phyloP scores from a whole-genome alignment of 2,797 vertebrate species.

The Bryconaethiops microstoma region DNA sequence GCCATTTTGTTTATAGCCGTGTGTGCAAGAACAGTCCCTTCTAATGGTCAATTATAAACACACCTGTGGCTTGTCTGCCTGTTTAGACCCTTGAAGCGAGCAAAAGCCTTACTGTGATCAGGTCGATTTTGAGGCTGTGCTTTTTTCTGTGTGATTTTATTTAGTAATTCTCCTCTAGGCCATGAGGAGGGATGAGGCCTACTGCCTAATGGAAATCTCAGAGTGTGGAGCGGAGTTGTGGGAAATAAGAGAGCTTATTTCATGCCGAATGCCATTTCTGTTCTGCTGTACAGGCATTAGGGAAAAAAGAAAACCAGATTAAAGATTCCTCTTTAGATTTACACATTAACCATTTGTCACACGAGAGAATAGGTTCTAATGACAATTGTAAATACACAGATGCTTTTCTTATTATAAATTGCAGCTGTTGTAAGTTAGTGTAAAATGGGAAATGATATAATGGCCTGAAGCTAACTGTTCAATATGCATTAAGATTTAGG shows the following conservation, averaged over 20 bases:
- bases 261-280: background rate
- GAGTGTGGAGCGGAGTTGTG: background rate
- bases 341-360: background rate
- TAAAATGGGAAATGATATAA: background rate
- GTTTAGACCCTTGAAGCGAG: background rate
- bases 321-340: too few species aligned
- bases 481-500: background rate
- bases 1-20: background rate
- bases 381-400: background rate
- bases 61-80: background rate
- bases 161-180: slow-evolving; percentile 13
- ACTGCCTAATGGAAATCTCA: background rate
- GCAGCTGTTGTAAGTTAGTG: background rate
- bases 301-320: background rate
- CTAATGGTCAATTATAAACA: slow-evolving; percentile 23
- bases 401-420: background rate
- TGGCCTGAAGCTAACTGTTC: background rate
- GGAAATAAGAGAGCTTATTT: background rate
- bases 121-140: background rate
- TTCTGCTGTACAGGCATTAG: background rate
- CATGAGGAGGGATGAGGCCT: background rate
- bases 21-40: background rate
- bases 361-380: background rate
- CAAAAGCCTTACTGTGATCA: background rate
- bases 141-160: slow-evolving; percentile 3